phyloP scores from a whole-genome alignment of 2,888 invertebrate genomes.

The Caenorhabditis sp. region DNA sequence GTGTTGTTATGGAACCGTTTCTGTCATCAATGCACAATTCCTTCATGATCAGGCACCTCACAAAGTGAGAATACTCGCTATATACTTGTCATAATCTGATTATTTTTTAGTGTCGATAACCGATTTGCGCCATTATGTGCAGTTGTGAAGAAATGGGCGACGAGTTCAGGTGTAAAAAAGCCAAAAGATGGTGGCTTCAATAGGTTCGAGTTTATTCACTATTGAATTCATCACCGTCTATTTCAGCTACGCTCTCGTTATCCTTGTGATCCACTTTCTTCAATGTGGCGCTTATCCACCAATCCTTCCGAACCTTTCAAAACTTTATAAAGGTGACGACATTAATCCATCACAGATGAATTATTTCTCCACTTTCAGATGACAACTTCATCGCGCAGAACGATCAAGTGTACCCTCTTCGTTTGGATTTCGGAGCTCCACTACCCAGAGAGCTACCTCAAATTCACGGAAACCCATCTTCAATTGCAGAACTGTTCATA shows the following conservation, averaged over 20 bases:
- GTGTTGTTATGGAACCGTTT: constrained; percentile 63
- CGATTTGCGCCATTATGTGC: constrained; percentile 58
- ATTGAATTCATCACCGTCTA: too few species aligned
- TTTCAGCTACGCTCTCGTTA: constrained; percentile 80
- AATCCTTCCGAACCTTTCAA: constrained; percentile 80
- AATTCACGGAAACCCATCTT: constrained; percentile 64
- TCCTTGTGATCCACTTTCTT: constrained; percentile 81
- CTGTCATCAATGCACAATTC: constrained; percentile 73
- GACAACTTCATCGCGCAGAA: constrained; percentile 55
- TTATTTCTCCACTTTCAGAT: constrained; percentile 5
- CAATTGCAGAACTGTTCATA: constrained; percentile 75
- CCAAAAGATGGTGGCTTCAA: constrained; percentile 71
- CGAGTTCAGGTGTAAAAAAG: constrained; percentile 62
- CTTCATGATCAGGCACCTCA: constrained; percentile 62
- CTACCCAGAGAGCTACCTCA: constrained; percentile 62
- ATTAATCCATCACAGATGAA: not conserved
- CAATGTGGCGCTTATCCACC: constrained; percentile 79
- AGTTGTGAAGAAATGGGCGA: constrained; percentile 72
- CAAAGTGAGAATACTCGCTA: constrained; percentile 22
- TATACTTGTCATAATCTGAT: not conserved
- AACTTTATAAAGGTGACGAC: constrained; percentile 55
- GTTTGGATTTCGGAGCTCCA: constrained; percentile 60
- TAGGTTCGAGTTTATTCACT: constrained; percentile 43
- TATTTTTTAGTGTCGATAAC: constrained; percentile 44
- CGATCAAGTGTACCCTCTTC: constrained; percentile 49